Base-by-base conservation (phyloP, 64 coral and sea anemone species). In the Exaiptasia diaphana region DNA sequence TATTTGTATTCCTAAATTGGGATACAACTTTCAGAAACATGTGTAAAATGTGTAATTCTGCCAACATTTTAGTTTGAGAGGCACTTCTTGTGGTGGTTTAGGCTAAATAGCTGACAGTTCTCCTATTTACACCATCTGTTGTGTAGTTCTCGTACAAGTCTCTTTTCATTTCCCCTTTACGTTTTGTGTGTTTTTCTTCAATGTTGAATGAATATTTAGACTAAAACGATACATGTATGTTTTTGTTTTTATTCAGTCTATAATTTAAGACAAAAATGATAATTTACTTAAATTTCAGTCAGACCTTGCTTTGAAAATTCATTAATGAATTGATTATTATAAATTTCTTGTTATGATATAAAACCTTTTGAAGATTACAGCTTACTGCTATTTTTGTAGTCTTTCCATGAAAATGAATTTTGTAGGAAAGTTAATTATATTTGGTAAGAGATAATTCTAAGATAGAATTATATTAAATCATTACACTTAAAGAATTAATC, bases 71-170 rank as follows among this genome's bases (percentile, higher is more conserved):
- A 52, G 49, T 52, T 52, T 52, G n/a, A 52, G 49, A 52, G 49
- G n/a, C 10, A 52, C 10, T n/a, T 10, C 49, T 52, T n/a, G 10
- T n/a, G n/a, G 49, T n/a, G 10, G 10, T 10, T 65, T 65, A 4
- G 11, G 38, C 61, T 65, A 65, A 65, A 65, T 65, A 65, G 61
- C 38, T 65, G 61, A 65, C 61, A 65, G 15, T 65, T 65, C 61
- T 35, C 38, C 38, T 65, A 32, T 65, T 65, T 65, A 35, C 17
- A 10, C 33, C 61, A 65, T 65, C 61, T 65, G 61, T n/a, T n/a
- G n/a, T n/a, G n/a, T 35, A 65, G 61, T 65, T 65, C 15, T 28
- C 2, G 32, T 18, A 35, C 38, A 65, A 65, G 61, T 65, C 61
- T 35, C 4, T 38, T 65, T 65, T 65, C 32, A 65, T 65, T 65